Conservation (phyloP, 1,140 invertebrate species). For the Tigriopus japonicus region DNA sequence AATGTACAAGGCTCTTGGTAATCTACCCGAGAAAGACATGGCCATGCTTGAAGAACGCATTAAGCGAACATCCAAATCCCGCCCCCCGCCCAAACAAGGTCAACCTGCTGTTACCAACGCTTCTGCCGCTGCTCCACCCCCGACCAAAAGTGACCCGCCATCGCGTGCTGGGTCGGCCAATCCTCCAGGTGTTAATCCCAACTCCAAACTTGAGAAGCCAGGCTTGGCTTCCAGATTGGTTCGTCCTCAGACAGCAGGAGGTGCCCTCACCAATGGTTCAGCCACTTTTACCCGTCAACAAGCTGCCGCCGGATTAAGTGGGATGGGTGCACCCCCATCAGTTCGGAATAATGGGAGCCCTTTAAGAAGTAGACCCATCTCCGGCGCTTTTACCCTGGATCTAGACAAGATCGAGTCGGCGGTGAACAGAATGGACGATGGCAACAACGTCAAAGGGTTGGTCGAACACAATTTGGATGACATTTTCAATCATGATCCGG, state of each 20-base stretch:
- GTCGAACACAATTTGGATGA: conserved; percentile 13
- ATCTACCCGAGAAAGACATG: conserved; percentile 81
- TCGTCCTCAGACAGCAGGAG: background rate
- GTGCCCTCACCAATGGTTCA: conserved; percentile 6
- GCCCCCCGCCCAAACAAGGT: conserved; percentile 17
- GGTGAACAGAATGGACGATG: conserved; percentile 15
- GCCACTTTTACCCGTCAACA: background rate
- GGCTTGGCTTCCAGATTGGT: background rate
- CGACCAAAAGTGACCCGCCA: background rate
- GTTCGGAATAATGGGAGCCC: background rate
- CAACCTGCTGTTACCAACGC: background rate
- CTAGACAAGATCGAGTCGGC: conserved; percentile 23
- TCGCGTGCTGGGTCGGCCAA: background rate
- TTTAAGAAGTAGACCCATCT: conserved; percentile 18
- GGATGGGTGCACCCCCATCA: background rate
- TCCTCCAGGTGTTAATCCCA: too few species aligned
- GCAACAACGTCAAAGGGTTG: background rate
- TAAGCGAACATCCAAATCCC: conserved; percentile 56
- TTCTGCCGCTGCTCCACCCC: background rate
- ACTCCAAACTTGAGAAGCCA: background rate
- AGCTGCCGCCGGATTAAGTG: background rate
- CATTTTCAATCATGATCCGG: conserved; percentile 11
- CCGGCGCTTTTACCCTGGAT: conserved; percentile 23
- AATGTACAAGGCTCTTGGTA: conserved; percentile 74
- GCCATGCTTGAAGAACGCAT: conserved; percentile 85